A percentile compares a stretch with the other conserved stretches of the same genome.
Evolutionary conservation across 2,797 vertebrate genomes (phyloP).

Genomic region (Sphenodon punctatus): DNA sequence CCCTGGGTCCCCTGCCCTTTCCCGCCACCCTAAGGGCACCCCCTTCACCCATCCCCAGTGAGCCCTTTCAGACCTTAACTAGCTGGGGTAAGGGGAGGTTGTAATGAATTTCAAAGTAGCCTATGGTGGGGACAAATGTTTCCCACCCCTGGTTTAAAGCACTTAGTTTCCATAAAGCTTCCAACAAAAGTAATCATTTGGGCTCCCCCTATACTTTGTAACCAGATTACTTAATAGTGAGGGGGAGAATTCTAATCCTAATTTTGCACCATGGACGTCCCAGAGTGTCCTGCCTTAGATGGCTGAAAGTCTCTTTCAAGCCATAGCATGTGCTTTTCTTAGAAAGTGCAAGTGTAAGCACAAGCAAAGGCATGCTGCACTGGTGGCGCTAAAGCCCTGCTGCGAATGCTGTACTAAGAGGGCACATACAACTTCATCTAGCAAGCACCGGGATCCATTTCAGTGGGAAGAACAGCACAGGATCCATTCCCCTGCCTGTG

Average conservation of each 20-base stretch:
- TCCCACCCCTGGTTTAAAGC: too few species aligned
- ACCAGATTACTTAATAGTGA: neutral
- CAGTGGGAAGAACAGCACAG: neutral
- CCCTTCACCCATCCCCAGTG: too few species aligned
- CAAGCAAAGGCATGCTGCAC: neutral
- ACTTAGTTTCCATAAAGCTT: neutral
- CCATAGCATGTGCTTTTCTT: constrained; percentile 5
- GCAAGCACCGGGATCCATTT: neutral
- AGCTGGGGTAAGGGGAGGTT: too few species aligned
- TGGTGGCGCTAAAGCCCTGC: neutral
- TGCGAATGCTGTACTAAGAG: neutral
- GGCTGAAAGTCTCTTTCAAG: neutral
- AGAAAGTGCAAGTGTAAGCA: constrained; percentile 7
- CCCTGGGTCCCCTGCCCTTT: too few species aligned
- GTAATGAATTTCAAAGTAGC: too few species aligned
- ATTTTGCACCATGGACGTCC: neutral
- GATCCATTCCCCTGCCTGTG: neutral
- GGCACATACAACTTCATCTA: neutral
- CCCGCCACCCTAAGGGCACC: too few species aligned
- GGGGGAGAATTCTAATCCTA: neutral
- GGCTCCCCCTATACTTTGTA: neutral
- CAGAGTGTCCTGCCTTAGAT: neutral
- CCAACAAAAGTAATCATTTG: neutral
- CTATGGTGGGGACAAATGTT: too few species aligned
- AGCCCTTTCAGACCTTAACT: too few species aligned